Conservation (phyloP, 2,113 vertebrate genomes). For the Lagopus leucura region DNA sequence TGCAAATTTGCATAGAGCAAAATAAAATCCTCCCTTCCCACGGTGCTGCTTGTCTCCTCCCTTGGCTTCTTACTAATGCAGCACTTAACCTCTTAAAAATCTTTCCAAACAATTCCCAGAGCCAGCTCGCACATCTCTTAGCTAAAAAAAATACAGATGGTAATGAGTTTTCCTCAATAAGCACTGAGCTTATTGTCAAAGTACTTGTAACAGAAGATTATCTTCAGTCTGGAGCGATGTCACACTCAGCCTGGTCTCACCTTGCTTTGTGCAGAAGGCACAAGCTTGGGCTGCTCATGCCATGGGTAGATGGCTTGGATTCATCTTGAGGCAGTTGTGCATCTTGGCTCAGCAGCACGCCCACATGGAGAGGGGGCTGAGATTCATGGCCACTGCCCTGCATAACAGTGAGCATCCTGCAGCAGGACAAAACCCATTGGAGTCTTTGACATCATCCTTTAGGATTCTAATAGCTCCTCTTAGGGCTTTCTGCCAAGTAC, state of each 20-base stretch:
- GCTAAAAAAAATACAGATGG: background rate
- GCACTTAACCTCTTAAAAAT: slow-evolving; percentile 23
- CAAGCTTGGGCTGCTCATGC: fast-evolving
- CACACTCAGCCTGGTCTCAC: background rate
- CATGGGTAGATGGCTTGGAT: background rate
- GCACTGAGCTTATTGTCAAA: background rate
- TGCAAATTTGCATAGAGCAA: slow-evolving; percentile 45
- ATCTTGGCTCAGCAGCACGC: fast-evolving
- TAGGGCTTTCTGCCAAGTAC: background rate
- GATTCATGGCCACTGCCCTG: background rate
- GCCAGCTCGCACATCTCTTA: background rate
- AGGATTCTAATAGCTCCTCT: background rate
- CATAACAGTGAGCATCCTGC: fast-evolving
- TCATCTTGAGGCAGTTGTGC: background rate
- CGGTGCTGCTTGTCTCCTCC: background rate
- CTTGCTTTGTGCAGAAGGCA: background rate
- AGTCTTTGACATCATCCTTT: background rate
- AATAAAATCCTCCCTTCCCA: slow-evolving; percentile 45
- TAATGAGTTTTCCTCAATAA: background rate
- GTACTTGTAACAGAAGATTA: fast-evolving
- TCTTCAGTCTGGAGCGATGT: background rate
- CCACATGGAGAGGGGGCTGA: background rate
- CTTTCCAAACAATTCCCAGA: background rate
- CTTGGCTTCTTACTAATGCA: slow-evolving; percentile 27
- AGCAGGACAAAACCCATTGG: background rate